A percentile compares a stretch with the other conserved stretches of the same genome.
phyloP scores from a whole-genome alignment of 2,888 invertebrate species.

The Plutella xylostella region DNA sequence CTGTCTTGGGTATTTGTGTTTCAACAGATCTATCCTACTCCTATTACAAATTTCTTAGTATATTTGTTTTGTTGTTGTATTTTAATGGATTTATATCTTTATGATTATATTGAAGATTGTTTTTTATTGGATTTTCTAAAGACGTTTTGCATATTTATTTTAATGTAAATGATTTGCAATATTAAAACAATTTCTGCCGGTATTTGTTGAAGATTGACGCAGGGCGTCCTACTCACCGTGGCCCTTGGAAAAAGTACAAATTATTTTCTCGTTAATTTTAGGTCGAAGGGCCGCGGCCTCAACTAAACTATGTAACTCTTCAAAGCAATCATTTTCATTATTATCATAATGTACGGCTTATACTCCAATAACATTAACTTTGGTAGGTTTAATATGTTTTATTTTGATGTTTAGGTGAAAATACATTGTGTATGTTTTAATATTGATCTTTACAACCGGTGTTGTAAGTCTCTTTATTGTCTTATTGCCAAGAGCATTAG shows the following conservation, averaged over 20 bases:
- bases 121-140: conserved; percentile 41
- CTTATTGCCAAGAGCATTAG: conserved; percentile 20
- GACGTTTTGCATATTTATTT: conserved; percentile 27
- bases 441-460: conserved; percentile 34
- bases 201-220: no score
- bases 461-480: conserved; percentile 26
- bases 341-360: conserved; percentile 28
- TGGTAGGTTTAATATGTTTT: conserved; percentile 12
- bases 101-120: conserved; percentile 52
- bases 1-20: conserved; percentile 61
- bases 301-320: conserved; percentile 37
- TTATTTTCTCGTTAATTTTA: conserved; percentile 51
- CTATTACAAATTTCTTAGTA: conserved; percentile 33
- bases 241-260: conserved; percentile 60
- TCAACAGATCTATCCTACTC: conserved; percentile 28
- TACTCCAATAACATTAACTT: conserved; percentile 10
- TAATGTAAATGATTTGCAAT: conserved; percentile 11
- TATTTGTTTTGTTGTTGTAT: conserved; percentile 66
- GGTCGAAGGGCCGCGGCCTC: conserved; percentile 41
- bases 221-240: conserved; percentile 25
- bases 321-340: conserved; percentile 26
- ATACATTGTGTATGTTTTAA: conserved; percentile 34
- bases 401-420: conserved; percentile 9
- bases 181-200: background rate
- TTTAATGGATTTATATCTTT: conserved; percentile 61